Evolutionary conservation across 2,797 vertebrate genomes (phyloP), one percentile per base, ranked within the genome.

Genomic region (Adrianichthys oophorus): DNA sequence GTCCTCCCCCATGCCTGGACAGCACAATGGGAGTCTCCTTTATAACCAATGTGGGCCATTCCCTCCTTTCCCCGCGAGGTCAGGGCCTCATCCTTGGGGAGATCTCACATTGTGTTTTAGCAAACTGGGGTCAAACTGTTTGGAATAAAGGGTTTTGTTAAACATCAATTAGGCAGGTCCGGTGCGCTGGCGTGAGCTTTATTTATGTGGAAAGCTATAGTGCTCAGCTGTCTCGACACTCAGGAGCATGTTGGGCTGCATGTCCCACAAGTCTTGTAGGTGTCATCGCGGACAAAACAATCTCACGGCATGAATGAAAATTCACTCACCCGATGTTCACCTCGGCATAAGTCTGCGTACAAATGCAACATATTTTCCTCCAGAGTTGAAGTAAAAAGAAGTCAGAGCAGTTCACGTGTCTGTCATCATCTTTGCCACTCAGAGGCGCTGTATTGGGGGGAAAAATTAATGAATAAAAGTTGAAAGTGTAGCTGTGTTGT

Each of bases 101-200:
- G 90, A 93, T 90, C 87, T 91, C 80, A 69, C 83, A 93, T 93
- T 92, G 91, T 93, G 88, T 89, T 87, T 91, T 86, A 85, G 90
- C 83, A 83, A 80, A 79, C 78, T 37, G 57, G 85, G 92, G 92
- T 93, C 92, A 93, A 92, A 92, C 88, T 87, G 91, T 91, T 92
- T 92, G 82, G 90, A 93, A 93, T 78, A 82, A 89, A 86, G 88
- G 90, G 90, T 92, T 92, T 93, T 92, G 92, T 93, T 93, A 92
- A 92, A 92, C 91, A 92, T 90, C 90, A 91, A 93, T 93, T 92
- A 92, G 87, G 80, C 83, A 81, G 83, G 69, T 70, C 87, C 85
- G 79, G 83, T 87, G 87, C 87, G 87, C 90, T 86, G 76, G 80
- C 76, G 69, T 72, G 67, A 41, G 74, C 80, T 86, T 91, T 89